Evolutionary conservation across 1,140 invertebrate genomes (phyloP).

Genomic region (Drosophila pachea): DNA sequence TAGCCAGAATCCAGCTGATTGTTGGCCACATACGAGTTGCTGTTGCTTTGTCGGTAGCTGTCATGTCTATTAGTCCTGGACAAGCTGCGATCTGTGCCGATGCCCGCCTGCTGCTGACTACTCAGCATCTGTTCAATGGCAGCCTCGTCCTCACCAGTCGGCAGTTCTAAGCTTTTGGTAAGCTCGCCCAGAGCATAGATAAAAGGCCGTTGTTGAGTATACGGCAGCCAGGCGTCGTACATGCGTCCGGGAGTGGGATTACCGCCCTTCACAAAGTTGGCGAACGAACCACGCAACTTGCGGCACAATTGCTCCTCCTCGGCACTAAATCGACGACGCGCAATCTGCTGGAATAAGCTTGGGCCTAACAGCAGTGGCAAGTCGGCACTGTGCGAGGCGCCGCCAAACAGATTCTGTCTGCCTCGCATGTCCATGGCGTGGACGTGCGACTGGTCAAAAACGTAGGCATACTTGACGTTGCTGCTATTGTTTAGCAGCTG

Average conservation of each 20-base stretch:
- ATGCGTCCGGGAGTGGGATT: constrained; percentile 81
- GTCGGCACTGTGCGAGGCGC: constrained; percentile 83
- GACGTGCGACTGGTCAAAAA: constrained; percentile 77
- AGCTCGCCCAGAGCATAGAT: constrained; percentile 78
- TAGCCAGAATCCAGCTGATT: constrained; percentile 65
- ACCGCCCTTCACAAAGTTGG: constrained; percentile 83
- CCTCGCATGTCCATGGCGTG: constrained; percentile 77
- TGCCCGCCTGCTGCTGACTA: constrained; percentile 19
- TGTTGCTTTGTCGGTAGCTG: constrained; percentile 21
- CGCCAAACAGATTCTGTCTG: constrained; percentile 69
- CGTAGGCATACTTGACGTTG: constrained; percentile 78
- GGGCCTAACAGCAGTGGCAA: constrained; percentile 84
- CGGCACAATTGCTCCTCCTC: constrained; percentile 82
- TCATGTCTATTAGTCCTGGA: constrained; percentile 61
- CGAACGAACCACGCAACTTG: constrained; percentile 81
- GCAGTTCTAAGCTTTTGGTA: constrained; percentile 25
- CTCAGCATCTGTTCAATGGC: constrained; percentile 54
- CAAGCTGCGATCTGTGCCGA: constrained; percentile 55
- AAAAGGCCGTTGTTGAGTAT: constrained; percentile 79
- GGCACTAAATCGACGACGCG: constrained; percentile 80
- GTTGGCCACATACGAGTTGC: constrained; percentile 41
- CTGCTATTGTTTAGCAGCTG: constrained; percentile 58
- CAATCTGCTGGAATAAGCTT: constrained; percentile 82
- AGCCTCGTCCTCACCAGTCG: constrained; percentile 30
- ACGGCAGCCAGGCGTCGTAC: constrained; percentile 81